Evolutionary conservation across 2,888 invertebrate species (phyloP), one percentile per base, ranked within the genome.

Genomic region (Hydrotaea diabolus): DNA sequence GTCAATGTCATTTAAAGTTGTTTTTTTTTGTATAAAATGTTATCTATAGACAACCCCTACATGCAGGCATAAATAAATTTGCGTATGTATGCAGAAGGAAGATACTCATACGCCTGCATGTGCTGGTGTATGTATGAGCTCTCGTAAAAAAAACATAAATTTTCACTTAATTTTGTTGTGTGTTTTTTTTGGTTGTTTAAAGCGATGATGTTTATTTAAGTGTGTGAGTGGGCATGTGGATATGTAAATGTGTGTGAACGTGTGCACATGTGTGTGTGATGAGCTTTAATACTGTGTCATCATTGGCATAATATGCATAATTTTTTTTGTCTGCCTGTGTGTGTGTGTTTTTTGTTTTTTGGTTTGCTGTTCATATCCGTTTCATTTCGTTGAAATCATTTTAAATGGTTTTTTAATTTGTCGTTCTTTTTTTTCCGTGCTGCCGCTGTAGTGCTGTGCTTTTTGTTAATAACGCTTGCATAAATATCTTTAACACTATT

Each of bases 361-460:
- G 31, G 31, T 31, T 31, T 55, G 36, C 23, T 57, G n/a, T 31
- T 31, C 15, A 49, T 36, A 72, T 62, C 39, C 53, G 46, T 64
- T 26, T 19, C 1, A 71, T 36, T 59, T 53, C 62, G 23, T 53
- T 43, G 57, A 76, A 71, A 72, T 80, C 19, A 76, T 80, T 62
- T 80, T 72, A 76, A 76, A 80, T 80, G 71, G 23, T 53, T 71
- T 76, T 72, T 80, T 76, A 71, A 75, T 69, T 72, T 64, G 13
- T 13, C 59, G 46, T 43, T 69, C 17, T 59, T 69, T 36, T 59
- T 55, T n/a, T n/a, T n/a, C n/a, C n/a, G n/a, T n/a, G n/a, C n/a
- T 21, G 21, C 59, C 4, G 62, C 36, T 39, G 9, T 21, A 46
- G 3, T 69, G n/a, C 17, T 59, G 19, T 57, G 17, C 39, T 73